Base-by-base conservation (phyloP, 2,113 vertebrate species). In the Anas platyrhynchos region DNA sequence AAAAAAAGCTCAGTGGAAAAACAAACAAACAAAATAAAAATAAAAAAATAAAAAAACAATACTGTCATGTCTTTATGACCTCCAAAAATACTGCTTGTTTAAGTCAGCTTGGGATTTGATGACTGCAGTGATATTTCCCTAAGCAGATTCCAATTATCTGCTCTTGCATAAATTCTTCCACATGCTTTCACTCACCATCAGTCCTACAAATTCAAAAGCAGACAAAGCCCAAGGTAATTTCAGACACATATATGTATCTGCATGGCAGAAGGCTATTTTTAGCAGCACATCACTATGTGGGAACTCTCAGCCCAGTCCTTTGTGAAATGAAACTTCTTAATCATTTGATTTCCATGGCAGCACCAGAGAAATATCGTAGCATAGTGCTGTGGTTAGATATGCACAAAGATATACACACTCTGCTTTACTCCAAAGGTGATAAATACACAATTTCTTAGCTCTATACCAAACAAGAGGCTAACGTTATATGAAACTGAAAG, bases 61-160 rank as follows among this genome's bases (percentile, higher is more conserved):
- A 1, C 29, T 17, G 34, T 9, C 52, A 67, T 54, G 14, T 11
- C 54, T 62, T 58, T 72, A 25, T 32, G 32, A 59, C 59, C 1
- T 0, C 23, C 68, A 77, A 34, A 96, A 90, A 43, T n/a, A 43
- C 36, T 48, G 50, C 61, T 32, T n/a, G 88, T 87, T 95, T 66
- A 86, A 97, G 75, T 90, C 88, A 96, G 14, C 15, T 62, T 62
- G 68, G 63, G 86, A 72, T 94, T 65, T 80, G 93, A 94, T 96
- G 62, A 86, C 69, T 95, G 91, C 86, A 72, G 48, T 58, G 80
- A 58, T 63, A 87, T 82, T 71, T 59, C 74, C 91, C n/a, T 36
- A 78, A 91, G 32, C n/a, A 38, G 62, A 54, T 38, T 75, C 75
- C 79, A 85, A 5, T 83, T 76, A 34, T 8, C 13, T 59, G 61